A percentile compares a stretch with the other conserved stretches of the same genome.
Conservation (phyloP, 2,888 invertebrate species). For the Ichneumon xanthorius region DNA sequence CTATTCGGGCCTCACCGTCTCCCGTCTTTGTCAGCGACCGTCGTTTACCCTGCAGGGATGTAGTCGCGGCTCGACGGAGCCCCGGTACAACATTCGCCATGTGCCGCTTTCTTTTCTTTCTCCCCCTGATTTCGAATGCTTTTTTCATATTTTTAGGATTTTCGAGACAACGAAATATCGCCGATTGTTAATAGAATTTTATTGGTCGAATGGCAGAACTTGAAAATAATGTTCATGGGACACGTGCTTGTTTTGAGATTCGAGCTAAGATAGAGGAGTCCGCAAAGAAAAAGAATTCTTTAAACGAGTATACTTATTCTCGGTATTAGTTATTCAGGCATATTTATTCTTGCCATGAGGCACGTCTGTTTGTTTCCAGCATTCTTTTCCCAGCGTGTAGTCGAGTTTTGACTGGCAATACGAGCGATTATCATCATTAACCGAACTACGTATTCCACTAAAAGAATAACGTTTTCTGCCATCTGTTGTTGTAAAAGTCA, state of each 20-base stretch:
- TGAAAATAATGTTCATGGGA: background rate
- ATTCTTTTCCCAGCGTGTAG: background rate
- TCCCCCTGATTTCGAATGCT: background rate
- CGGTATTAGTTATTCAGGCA: background rate
- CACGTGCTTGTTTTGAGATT: background rate
- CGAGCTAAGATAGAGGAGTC: background rate
- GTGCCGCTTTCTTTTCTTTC: background rate
- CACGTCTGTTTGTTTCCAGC: background rate
- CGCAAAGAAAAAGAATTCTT: background rate
- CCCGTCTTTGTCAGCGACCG: conserved; percentile 63
- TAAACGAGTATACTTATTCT: background rate
- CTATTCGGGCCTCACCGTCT: conserved; percentile 48
- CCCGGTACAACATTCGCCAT: background rate
- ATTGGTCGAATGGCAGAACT: background rate
- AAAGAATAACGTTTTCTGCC: background rate
- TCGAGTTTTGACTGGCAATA: background rate
- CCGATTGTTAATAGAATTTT: background rate
- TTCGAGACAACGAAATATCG: background rate
- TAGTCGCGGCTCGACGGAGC: conserved; percentile 22
- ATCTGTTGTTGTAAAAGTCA: background rate
- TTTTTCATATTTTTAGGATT: background rate
- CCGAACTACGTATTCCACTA: background rate
- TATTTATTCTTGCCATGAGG: background rate
- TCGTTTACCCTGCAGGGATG: conserved; percentile 63
- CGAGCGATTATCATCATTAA: background rate